A percentile compares a stretch with the other conserved stretches of the same genome.
Conservation (phyloP, 2,797 vertebrate species). For the Sebastiscus albofasciatus region DNA sequence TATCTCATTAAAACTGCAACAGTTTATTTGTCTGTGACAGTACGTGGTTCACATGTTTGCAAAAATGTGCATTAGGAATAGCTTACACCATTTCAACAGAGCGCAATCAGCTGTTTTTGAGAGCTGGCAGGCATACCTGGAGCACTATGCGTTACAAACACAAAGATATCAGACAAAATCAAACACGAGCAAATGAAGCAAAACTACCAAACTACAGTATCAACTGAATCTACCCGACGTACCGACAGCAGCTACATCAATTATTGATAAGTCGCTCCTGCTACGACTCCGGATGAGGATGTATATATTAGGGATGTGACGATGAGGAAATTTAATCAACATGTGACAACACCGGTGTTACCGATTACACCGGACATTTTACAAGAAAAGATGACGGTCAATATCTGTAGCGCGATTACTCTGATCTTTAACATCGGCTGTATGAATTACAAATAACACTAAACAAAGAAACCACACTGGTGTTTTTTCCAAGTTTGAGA, state of each 20-base stretch:
- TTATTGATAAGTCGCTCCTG: background rate
- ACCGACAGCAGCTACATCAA: background rate
- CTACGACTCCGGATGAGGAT: background rate
- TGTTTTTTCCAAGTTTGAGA: no score
- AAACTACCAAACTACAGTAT: background rate
- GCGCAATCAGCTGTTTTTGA: background rate
- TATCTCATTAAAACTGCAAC: constrained; percentile 12
- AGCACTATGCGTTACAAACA: background rate
- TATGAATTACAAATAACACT: no score
- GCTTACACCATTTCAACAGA: background rate
- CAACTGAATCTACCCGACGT: background rate
- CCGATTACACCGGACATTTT: no score
- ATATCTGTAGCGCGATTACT: no score
- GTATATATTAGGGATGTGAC: background rate
- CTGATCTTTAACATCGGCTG: no score
- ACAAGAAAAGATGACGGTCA: no score
- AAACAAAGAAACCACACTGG: no score
- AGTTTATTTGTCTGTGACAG: background rate
- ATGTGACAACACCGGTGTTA: no score
- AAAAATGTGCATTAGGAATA: background rate
- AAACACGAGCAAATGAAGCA: background rate
- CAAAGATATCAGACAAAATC: background rate
- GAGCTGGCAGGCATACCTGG: background rate
- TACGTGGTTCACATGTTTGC: background rate
- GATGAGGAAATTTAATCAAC: no score